Evolutionary conservation across 2,888 invertebrate species (phyloP).

Genomic region (Cephus pygmeus): DNA sequence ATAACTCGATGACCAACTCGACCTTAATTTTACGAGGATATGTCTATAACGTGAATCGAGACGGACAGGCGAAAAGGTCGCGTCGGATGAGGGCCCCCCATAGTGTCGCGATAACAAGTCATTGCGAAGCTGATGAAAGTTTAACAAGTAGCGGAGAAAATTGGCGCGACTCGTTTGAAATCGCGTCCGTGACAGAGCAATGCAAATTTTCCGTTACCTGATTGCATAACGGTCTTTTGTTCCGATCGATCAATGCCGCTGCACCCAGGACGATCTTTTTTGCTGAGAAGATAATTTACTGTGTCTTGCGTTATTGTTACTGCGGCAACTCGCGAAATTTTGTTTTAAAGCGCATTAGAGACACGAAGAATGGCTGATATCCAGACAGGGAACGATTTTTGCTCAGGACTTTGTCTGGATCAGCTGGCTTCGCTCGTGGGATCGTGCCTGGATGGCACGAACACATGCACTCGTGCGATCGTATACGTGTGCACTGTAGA

Average conservation of each 20-base stretch:
- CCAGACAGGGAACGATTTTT: background rate
- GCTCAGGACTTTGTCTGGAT: background rate
- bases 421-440: background rate
- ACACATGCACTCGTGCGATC: background rate
- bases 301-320: background rate
- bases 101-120: background rate
- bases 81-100: background rate
- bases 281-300: background rate
- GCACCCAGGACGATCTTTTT: background rate
- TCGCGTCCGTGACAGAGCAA: background rate
- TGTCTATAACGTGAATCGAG: background rate
- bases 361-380: background rate
- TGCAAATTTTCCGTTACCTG: background rate
- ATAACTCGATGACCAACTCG: background rate
- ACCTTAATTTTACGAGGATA: background rate
- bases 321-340: background rate
- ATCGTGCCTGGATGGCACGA: background rate
- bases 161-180: background rate
- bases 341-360: background rate
- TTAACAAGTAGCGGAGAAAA: background rate
- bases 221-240: background rate
- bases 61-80: background rate
- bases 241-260: background rate
- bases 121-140: background rate
- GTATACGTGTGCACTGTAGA: background rate